A percentile compares a stretch with the other conserved stretches of the same genome.
Evolutionary conservation across 2,113 vertebrate genomes (phyloP).

Genomic region (Melospiza georgiana): DNA sequence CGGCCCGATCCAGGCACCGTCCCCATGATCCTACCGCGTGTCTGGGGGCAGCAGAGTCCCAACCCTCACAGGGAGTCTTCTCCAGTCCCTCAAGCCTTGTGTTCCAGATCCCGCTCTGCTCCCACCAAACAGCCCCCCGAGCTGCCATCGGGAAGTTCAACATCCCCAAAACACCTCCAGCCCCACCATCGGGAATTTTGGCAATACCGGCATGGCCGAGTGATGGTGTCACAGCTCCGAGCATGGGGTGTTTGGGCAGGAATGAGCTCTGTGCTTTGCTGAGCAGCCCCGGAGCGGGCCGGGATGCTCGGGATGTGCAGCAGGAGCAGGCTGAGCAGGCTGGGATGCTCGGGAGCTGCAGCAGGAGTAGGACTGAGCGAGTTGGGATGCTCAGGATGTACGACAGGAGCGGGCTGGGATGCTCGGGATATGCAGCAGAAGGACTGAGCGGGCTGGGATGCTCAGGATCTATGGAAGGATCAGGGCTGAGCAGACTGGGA

Average conservation of each 20-base stretch:
- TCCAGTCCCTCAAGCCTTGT: not conserved
- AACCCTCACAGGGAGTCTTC: rapidly evolving
- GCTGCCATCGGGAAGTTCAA: rapidly evolving
- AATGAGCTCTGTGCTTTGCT: rapidly evolving
- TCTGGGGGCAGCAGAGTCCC: not conserved
- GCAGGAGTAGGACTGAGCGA: too few species aligned
- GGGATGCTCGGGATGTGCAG: not conserved
- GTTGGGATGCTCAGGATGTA: not conserved
- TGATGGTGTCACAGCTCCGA: not conserved
- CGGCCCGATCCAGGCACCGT: rapidly evolving
- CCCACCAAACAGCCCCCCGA: rapidly evolving
- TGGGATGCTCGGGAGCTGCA: rapidly evolving
- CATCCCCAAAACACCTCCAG: not conserved
- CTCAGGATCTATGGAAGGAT: not conserved
- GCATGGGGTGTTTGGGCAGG: rapidly evolving
- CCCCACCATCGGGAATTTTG: rapidly evolving
- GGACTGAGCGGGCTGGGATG: not conserved
- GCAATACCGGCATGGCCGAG: not conserved
- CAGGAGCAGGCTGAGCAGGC: not conserved
- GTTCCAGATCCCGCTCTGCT: not conserved
- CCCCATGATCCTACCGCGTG: rapidly evolving
- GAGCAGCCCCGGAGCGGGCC: rapidly evolving
- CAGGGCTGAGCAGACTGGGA: not conserved
- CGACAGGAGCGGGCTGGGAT: not conserved
- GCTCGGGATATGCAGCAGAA: rapidly evolving